A percentile compares a stretch with the other conserved stretches of the same genome.
These are phyloP conservation scores for Xiphophorus birchmanni DNA, from an alignment of 2,797 vertebrate genomes.

Conservation along the genomic window DNA sequence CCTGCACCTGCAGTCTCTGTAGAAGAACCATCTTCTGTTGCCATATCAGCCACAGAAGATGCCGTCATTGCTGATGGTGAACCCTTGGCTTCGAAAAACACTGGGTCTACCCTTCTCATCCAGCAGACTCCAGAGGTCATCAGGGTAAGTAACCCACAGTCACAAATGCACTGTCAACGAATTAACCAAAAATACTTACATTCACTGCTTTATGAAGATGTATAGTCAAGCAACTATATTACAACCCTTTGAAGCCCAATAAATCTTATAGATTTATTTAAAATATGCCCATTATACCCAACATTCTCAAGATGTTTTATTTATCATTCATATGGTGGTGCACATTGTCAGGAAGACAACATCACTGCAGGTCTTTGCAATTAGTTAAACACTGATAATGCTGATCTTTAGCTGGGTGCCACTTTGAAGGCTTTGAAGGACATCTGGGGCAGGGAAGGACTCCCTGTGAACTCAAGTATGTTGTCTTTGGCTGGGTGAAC, in stretches of 20 bases:
- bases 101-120: slow-evolving; percentile 86
- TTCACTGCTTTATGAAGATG: neutral
- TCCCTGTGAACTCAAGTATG: no score
- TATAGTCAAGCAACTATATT: neutral
- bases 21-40: slow-evolving; percentile 34
- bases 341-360: slow-evolving; percentile 2
- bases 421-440: neutral
- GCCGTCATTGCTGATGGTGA: slow-evolving; percentile 31
- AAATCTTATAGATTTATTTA: neutral
- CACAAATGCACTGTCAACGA: slow-evolving; percentile 1
- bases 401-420: neutral
- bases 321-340: neutral
- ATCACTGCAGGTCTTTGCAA: neutral
- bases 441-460: no score
- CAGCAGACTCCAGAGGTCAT: slow-evolving; percentile 95
- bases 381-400: neutral
- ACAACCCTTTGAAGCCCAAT: neutral
- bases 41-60: slow-evolving; percentile 33
- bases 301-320: neutral
- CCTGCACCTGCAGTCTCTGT: slow-evolving; percentile 30
- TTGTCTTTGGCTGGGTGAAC: no score
- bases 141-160: slow-evolving; percentile 84
- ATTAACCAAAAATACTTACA: neutral
- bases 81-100: slow-evolving; percentile 74
- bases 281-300: neutral